Evolutionary conservation across 37 sponge, comb jelly and placozoan species (phyloP).

Genomic region (Tethya wilhelma): DNA sequence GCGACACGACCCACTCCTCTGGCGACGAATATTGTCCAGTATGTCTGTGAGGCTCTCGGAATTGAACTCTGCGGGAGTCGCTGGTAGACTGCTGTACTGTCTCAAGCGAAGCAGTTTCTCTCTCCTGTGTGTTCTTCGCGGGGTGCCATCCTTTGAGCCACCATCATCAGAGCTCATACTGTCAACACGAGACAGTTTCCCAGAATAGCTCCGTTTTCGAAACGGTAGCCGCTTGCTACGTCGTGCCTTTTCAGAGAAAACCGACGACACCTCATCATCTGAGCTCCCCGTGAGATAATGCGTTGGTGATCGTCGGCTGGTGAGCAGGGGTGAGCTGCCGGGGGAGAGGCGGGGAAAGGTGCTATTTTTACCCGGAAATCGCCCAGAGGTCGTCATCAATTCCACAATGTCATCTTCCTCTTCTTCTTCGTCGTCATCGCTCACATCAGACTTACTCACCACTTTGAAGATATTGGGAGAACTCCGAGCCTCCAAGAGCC

Average conservation of each 20-base stretch:
- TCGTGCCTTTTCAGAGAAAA: conserved; percentile 9
- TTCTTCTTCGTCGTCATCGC: conserved; percentile 72
- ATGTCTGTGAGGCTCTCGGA: conserved; percentile 52
- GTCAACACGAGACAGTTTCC: conserved; percentile 42
- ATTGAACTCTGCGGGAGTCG: conserved; percentile 16
- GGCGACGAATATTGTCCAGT: conserved; percentile 29
- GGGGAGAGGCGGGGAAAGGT: conserved; percentile 65
- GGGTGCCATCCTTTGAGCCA: neutral
- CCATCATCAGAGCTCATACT: conserved; percentile 75
- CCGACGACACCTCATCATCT: conserved; percentile 57
- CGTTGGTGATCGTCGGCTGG: conserved; percentile 68
- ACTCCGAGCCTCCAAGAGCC: conserved; percentile 26
- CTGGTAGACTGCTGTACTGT: conserved; percentile 49
- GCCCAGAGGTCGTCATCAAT: conserved; percentile 69
- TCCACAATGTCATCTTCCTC: conserved; percentile 82
- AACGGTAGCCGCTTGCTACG: conserved; percentile 25
- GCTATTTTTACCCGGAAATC: conserved; percentile 32
- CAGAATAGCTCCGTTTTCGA: conserved; percentile 14
- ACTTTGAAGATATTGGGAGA: conserved; percentile 28
- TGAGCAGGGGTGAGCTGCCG: conserved; percentile 61
- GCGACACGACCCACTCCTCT: conserved; percentile 26
- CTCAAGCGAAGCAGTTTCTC: conserved; percentile 25
- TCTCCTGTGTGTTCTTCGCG: neutral
- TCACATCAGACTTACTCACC: conserved; percentile 66
- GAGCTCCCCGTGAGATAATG: conserved; percentile 64